Base-by-base conservation (phyloP, 2,888 invertebrate genomes). In the Tribolium freemani region DNA sequence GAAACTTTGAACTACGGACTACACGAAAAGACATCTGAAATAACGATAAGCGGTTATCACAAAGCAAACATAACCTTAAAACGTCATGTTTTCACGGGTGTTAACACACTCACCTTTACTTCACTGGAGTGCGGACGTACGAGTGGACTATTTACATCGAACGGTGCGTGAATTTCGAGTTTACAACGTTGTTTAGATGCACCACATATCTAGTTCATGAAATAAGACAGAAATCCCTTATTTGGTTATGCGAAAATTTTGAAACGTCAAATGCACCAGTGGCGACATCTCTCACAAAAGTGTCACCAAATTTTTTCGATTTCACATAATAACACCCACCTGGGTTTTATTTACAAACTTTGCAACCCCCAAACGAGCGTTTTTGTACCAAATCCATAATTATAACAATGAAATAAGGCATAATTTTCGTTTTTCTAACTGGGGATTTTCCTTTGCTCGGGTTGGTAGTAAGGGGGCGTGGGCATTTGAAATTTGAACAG, bases 1-100 rank as follows among this genome's bases (percentile, higher is more conserved):
- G 96, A 90, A 98, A 98, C 90, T 98, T 98, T 87, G 97, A 97
- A 89, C 93, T 95, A 89, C 98, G 94, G 83, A 98, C 96, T 88
- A 96, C 96, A 88, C 96, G 94, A 91, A 97, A 97, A 89, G 96
- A 96, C 96, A 97, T 96, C 90, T 92, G 51, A 66, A 71, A 16
- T 16, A 1, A 71, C 53, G 26, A 48, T 46, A 64, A 45, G 30
- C 26, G 54, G 44, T 67, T 67, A 67, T 67, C 67, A 48, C 11
- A 56, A 51, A 48, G 46, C 48, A 67, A 77, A 79, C 81, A 81
- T 83, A 83, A 83, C 83, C 82, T 83, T 77, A 71, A 78, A 81
- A 74, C 71, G 67, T 74, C 75, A 76, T 72, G 76, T 78, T 79
- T 76, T 5, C 2, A 16, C 38, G 45, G 11, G 21, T 11, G 10